Conservation (phyloP, 1,140 invertebrate species). For the Bemisia tabaci region DNA sequence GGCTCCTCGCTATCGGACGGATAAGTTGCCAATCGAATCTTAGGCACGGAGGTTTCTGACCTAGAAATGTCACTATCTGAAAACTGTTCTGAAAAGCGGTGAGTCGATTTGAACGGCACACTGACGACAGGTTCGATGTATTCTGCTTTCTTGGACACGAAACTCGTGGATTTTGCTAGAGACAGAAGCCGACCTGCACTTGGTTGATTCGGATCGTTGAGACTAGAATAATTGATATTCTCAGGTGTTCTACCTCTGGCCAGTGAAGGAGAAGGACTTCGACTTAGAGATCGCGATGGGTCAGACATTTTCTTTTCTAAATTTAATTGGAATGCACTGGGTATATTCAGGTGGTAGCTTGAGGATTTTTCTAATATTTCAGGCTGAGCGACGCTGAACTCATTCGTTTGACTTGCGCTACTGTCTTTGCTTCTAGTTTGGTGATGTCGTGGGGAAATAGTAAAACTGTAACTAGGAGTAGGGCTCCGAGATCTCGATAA, state of each 20-base stretch:
- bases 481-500: not conserved
- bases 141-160: not conserved
- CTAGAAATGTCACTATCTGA: not conserved
- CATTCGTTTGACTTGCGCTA: not conserved
- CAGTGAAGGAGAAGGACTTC: not conserved
- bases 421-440: not conserved
- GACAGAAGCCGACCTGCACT: not conserved
- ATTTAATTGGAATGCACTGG: not conserved
- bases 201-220: not conserved
- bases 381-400: not conserved
- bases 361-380: not conserved
- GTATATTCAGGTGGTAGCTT: not conserved
- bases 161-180: not conserved
- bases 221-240: no score
- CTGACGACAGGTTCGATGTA: not conserved
- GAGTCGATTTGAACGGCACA: not conserved
- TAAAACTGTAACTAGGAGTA: not conserved
- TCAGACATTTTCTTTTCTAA: not conserved
- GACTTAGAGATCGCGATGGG: not conserved
- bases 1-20: not conserved
- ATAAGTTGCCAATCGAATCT: not conserved
- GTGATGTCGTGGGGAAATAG: not conserved
- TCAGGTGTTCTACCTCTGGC: not conserved
- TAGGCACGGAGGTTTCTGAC: not conserved
- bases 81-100: not conserved